A percentile compares a stretch with the other conserved stretches of the same genome.
phyloP scores from a whole-genome alignment of 1,140 invertebrate genomes.

The Calycopis cecrops region DNA sequence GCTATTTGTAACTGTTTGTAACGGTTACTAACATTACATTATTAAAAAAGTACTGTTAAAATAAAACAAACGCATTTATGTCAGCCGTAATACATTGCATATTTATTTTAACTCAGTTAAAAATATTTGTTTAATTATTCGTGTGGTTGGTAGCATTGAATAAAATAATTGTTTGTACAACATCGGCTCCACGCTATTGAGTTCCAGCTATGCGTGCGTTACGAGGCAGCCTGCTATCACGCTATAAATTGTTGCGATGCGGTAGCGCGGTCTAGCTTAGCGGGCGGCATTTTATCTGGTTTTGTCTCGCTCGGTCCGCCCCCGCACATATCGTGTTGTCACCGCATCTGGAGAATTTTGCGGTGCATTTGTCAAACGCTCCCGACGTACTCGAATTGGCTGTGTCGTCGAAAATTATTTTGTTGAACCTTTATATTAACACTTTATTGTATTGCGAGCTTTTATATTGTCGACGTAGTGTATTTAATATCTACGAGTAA shows the following conservation, averaged over 20 bases:
- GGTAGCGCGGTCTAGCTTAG: constrained; percentile 30
- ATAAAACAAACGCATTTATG: no score
- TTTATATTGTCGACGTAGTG: no score
- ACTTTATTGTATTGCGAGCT: not conserved
- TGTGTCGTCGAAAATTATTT: constrained; percentile 15
- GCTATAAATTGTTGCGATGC: constrained; percentile 37
- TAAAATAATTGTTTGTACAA: not conserved
- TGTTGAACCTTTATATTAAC: constrained; percentile 6
- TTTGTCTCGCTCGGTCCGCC: constrained; percentile 20
- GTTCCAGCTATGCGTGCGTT: constrained; percentile 29
- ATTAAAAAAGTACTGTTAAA: no score
- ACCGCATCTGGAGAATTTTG: constrained; percentile 26
- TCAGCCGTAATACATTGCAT: no score
- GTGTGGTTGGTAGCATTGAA: not conserved
- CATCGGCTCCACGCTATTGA: constrained; percentile 14
- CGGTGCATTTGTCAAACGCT: constrained; percentile 25
- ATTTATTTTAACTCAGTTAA: no score
- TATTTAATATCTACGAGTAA: no score
- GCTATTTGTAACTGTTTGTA: no score
- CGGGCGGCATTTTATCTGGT: constrained; percentile 32
- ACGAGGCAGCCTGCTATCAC: constrained; percentile 27
- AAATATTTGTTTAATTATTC: no score
- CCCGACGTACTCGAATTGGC: constrained; percentile 20
- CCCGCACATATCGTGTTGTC: constrained; percentile 17
- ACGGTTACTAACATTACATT: no score